Evolutionary conservation across 35 echinoderm and acorn worm genomes (phyloP), one percentile per base, ranked within the genome.

Genomic region (Lytechinus variegatus): DNA sequence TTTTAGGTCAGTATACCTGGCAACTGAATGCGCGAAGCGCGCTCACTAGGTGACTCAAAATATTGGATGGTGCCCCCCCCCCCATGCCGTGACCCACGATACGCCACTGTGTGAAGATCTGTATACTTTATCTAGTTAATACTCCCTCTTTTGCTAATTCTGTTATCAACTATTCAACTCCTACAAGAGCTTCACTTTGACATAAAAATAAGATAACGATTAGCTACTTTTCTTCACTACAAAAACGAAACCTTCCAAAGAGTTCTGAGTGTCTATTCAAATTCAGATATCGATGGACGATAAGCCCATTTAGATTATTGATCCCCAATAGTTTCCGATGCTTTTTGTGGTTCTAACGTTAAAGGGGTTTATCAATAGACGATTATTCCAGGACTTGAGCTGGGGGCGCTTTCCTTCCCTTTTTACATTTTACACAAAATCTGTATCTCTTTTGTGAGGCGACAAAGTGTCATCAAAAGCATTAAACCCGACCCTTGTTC

Each of bases 401-500:
- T 79, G 16, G 19, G n/a, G 66, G 66, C 66, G 14, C 6, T n/a
- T 79, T 79, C 66, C 66, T 71, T 4, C 14, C 16, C 16, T 19
- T n/a, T n/a, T 79, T n/a, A 79, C 66, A 14, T 79, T 79, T 79
- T 5, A 52, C 9, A 21, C 88, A 10, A 54, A 90, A 90, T 90
- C 28, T 90, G 10, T 55, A n/a, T 24, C 52, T 24, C 92, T 93
- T 44, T 93, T 93, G 92, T 93, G 24, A 5, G 91, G n/a, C 90
- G 90, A 92, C 90, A 28, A 52, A 27, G 91, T 27, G 29, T 57
- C 54, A 57, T 54, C 53, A 93, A 33, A 93, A 55, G 54, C 53
- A 93, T 93, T 52, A 93, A 93, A 4, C 3, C 92, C 92, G 92
- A 93, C 92, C 92, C 92, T 93, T 93, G 92, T 93, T 44, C 52